phyloP scores from a whole-genome alignment of 2,888 invertebrate genomes.

The Diarsia brunnea region DNA sequence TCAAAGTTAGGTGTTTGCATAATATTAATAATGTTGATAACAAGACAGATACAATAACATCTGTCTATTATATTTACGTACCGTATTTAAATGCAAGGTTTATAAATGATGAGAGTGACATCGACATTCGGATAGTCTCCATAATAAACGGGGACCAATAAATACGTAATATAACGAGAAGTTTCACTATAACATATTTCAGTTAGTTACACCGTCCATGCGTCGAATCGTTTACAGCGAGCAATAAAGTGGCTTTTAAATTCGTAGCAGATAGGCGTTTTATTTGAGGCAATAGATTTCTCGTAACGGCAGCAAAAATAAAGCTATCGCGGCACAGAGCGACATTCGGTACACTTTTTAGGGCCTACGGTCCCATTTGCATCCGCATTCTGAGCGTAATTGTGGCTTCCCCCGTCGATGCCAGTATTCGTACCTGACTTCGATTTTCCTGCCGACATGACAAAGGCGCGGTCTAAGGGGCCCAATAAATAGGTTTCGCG shows the following conservation, averaged over 20 bases:
- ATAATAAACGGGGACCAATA: constrained; percentile 54
- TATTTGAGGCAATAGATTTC: constrained; percentile 88
- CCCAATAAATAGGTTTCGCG: constrained; percentile 86
- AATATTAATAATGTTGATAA: constrained; percentile 11
- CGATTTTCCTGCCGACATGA: constrained; percentile 88
- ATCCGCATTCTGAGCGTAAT: constrained; percentile 88
- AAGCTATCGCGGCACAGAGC: constrained; percentile 82
- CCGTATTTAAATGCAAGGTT: constrained; percentile 15
- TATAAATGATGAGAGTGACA: constrained; percentile 22
- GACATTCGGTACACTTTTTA: constrained; percentile 85
- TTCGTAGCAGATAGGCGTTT: constrained; percentile 86
- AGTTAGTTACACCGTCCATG: constrained; percentile 70
- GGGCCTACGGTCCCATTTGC: constrained; percentile 87
- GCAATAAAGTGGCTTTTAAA: constrained; percentile 85
- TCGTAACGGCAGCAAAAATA: constrained; percentile 87
- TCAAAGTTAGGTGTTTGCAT: not conserved
- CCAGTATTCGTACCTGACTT: constrained; percentile 85
- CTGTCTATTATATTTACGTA: constrained; percentile 10
- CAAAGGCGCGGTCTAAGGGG: constrained; percentile 89
- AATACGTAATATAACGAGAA: constrained; percentile 64
- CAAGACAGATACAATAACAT: constrained; percentile 4
- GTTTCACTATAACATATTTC: constrained; percentile 68
- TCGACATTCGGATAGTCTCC: constrained; percentile 32
- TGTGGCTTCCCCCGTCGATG: constrained; percentile 82
- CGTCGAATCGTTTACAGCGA: constrained; percentile 75